Evolutionary conservation across 2,888 invertebrate genomes (phyloP), one percentile per base, ranked within the genome.

Genomic region (Pyrrhosoma nymphula): DNA sequence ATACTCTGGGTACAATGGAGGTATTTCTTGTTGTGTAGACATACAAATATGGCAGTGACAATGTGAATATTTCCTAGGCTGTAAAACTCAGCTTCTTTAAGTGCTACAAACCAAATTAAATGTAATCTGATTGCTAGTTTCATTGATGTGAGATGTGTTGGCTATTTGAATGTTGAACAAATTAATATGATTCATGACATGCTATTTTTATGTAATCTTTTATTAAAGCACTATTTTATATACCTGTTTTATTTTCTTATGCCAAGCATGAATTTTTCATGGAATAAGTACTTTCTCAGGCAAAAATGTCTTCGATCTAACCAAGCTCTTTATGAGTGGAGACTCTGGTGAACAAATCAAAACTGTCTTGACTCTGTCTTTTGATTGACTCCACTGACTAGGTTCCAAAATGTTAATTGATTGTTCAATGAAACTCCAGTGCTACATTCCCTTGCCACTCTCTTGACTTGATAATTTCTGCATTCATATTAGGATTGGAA

Each of bases 181-280:
- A 82, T 82, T 82, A 30, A 35, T 35, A 35, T 82, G 30, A 82
- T 82, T 82, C 82, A 82, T 82, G 35, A 82, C 35, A 82, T 82
- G 82, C 82, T 82, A 82, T 82, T 82, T 82, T 82, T 82, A 82
- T 82, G 82, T 82, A 82, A 82, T 82, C 82, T 82, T 82, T 82
- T 82, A 82, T 82, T 82, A 82, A 82, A 82, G 82, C 82, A 82
- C 82, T 82, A 82, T 82, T 82, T 82, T 82, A 82, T 82, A 82
- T 82, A 35, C 30, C 18, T 82, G 82, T 35, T 82, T 82, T 3
- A 82, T 82, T 82, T 82, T 82, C 35, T 35, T 82, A 12, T 26
- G 8, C 69, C 69, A 69, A 60, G 60, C 1, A 12, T 20, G 3
- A 60, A 60, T 60, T 47, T 2, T 47, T 47, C 47, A 4, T 47